These are phyloP conservation scores for Amphiprion percula DNA, from an alignment of 2,113 vertebrate genomes.

Conservation along the genomic window DNA sequence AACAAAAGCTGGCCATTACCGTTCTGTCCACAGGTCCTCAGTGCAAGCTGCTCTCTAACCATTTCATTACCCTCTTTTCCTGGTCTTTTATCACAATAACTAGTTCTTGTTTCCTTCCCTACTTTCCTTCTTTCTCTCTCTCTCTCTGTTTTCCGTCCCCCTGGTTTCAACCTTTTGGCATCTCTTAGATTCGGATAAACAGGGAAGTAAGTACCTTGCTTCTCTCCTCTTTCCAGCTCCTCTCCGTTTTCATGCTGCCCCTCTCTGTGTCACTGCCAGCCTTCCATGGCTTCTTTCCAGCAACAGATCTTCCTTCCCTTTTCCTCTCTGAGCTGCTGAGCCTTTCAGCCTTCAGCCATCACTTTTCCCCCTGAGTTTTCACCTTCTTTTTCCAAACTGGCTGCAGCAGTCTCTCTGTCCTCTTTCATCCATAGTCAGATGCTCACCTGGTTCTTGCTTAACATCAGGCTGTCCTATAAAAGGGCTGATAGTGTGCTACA, in stretches of 20 bases:
- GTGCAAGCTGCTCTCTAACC: slow-evolving; percentile 50
- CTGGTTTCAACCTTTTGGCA: slow-evolving; percentile 70
- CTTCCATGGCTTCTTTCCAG: slow-evolving; percentile 35
- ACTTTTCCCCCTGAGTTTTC: slow-evolving; percentile 23
- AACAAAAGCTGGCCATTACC: background rate
- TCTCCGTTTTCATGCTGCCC: slow-evolving; percentile 35
- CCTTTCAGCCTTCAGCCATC: slow-evolving; percentile 37
- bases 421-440: slow-evolving; percentile 40
- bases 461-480: slow-evolving; percentile 12
- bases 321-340: slow-evolving; percentile 48
- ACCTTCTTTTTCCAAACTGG: slow-evolving; percentile 6
- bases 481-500: background rate
- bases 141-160: slow-evolving; percentile 48
- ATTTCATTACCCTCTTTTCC: slow-evolving; percentile 52
- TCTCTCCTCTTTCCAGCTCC: slow-evolving; percentile 63
- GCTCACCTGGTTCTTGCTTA: slow-evolving; percentile 33
- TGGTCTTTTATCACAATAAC: slow-evolving; percentile 76
- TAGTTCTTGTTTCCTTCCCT: slow-evolving; percentile 71
- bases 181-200: slow-evolving; percentile 89
- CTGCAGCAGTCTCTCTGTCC: slow-evolving; percentile 15
- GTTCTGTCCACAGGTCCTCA: slow-evolving; percentile 58
- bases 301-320: slow-evolving; percentile 31
- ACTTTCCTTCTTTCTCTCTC: slow-evolving; percentile 66
- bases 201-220: slow-evolving; percentile 89
- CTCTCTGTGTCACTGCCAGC: slow-evolving; percentile 28